phyloP scores from a whole-genome alignment of 53 echinoderm and acorn worm species.

The Henricia sp. region DNA sequence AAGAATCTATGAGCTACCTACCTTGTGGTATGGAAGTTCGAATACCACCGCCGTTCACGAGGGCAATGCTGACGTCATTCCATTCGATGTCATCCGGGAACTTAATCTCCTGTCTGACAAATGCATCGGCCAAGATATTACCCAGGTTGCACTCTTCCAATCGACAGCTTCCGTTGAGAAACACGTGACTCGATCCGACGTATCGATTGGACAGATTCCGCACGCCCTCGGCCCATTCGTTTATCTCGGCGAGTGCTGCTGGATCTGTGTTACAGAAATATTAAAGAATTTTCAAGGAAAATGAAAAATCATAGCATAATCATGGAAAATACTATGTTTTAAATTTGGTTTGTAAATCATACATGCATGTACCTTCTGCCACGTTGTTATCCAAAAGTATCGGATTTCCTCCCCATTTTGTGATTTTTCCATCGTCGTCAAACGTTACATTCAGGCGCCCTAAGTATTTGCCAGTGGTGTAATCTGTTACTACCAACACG shows the following conservation, averaged over 20 bases:
- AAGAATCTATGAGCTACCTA: too few species aligned
- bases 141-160: slow-evolving; percentile 91
- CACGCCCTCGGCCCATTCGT: slow-evolving; percentile 69
- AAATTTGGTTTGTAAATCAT: too few species aligned
- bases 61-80: slow-evolving; percentile 86
- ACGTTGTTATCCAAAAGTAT: slow-evolving; percentile 65
- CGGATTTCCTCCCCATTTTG: slow-evolving; percentile 76
- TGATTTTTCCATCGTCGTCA: slow-evolving; percentile 74
- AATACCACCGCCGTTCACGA: slow-evolving; percentile 84
- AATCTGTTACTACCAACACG: slow-evolving; percentile 79
- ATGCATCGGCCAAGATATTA: slow-evolving; percentile 79
- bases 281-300: neutral
- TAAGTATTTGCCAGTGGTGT: slow-evolving; percentile 77
- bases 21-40: slow-evolving; percentile 77
- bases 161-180: slow-evolving; percentile 82
- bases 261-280: neutral
- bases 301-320: too few species aligned
- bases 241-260: slow-evolving; percentile 40
- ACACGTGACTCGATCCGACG: slow-evolving; percentile 73
- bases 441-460: slow-evolving; percentile 82
- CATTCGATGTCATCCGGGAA: slow-evolving; percentile 73
- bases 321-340: too few species aligned
- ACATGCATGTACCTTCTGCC: slow-evolving; percentile 60
- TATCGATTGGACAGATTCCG: slow-evolving; percentile 56
- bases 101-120: slow-evolving; percentile 67